Evolutionary conservation across 2,888 invertebrate genomes (phyloP), one percentile per base, ranked within the genome.

Genomic region (Margaritifera margaritifera): DNA sequence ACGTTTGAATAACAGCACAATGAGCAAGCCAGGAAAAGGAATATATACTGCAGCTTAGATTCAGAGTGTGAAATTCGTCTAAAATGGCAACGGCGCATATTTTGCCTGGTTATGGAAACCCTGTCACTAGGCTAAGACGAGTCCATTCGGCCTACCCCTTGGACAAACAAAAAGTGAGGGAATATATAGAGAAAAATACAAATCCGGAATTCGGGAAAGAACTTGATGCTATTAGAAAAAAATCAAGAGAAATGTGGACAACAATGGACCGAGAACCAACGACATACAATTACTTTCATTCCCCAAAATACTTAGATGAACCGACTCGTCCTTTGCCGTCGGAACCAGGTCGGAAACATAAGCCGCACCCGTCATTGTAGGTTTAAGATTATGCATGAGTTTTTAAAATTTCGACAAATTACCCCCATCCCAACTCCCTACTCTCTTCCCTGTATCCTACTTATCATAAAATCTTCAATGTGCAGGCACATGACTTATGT

Each of bases 301-400:
- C 71, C 60, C 74, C 72, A 27, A 73, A 73, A 19, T 51, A 64
- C n/a, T 74, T 81, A 4, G 80, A 79, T 59, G 79, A 82, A 59
- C 74, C 78, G 8, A 83, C 80, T 25, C 69, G 65, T 22, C 55
- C 77, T 3, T 66, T 84, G 22, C 87, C 87, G 19, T 75, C 85
- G 6, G 83, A 84, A 22, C 80, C 83, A n/a, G 73, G 77, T 8
- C 75, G 87, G 64, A 76, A 76, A 62, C 85, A 87, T 70, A 87
- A 85, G 69, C 87, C 87, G 19, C 87, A 87, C 64, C 87, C 87
- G 5, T 79, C 84, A 62, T 72, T 77, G 87, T 87, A 74, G 81
- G 87, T 82, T 24, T 51, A 52, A 60, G 1, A 52, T 20, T 25
- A 27, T 5, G 19, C 6, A 50, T 20, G 20, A 18, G 31, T 19